A percentile compares a stretch with the other conserved stretches of the same genome.
Evolutionary conservation across 2,113 vertebrate species (phyloP).

Genomic region (Neofelis nebulosa): DNA sequence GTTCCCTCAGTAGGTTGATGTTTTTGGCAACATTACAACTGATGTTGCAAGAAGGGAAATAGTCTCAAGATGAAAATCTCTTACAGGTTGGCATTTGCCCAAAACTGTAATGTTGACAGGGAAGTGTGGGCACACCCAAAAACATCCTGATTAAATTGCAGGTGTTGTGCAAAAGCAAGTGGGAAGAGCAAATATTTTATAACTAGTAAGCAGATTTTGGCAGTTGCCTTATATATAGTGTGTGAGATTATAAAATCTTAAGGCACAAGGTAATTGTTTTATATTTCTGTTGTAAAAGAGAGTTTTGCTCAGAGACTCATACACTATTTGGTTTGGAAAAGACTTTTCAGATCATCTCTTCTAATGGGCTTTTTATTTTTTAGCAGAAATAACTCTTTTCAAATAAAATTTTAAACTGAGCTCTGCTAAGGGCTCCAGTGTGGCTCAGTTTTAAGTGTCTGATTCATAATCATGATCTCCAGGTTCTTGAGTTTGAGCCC

Average conservation of each 20-base stretch:
- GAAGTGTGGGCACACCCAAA: conserved; percentile 75
- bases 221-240: neutral
- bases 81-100: conserved; percentile 76
- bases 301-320: neutral
- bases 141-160: conserved; percentile 79
- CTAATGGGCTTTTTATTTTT: neutral
- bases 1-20: conserved; percentile 75
- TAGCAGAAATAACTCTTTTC: conserved; percentile 25
- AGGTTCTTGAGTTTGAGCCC: too few relatives aligned
- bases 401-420: conserved; percentile 8
- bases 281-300: conserved; percentile 2
- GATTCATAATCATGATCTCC: too few relatives aligned
- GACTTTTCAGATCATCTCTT: conserved; percentile 27
- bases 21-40: conserved; percentile 81
- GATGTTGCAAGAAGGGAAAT: conserved; percentile 84
- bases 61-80: conserved; percentile 82
- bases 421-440: neutral
- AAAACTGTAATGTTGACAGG: conserved; percentile 78
- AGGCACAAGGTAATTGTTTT: neutral
- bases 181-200: conserved; percentile 64
- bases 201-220: conserved; percentile 31
- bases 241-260: neutral
- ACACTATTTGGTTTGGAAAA: neutral
- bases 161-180: conserved; percentile 76
- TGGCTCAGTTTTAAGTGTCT: too few relatives aligned